A percentile compares a stretch with the other conserved stretches of the same genome.
These are phyloP conservation scores for Yponomeuta plumbellus DNA, from an alignment of 2,888 invertebrate species.

Conservation along the genomic window DNA sequence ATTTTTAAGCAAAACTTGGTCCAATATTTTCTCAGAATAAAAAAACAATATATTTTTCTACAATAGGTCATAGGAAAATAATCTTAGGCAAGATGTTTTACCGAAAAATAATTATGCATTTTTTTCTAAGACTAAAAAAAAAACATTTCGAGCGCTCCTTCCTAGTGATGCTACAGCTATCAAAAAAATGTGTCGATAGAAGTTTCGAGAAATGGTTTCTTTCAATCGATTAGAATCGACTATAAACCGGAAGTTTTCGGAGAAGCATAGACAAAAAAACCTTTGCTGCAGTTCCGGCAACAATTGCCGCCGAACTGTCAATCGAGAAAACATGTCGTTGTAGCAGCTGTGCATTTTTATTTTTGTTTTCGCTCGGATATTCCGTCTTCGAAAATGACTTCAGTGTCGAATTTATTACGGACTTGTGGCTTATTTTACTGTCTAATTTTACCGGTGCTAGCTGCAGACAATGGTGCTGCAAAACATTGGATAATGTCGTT, in stretches of 20 bases:
- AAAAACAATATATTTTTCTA: no score
- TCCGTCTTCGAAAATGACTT: slow-evolving; percentile 47
- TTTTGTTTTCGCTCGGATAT: slow-evolving; percentile 44
- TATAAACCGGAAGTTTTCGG: background rate
- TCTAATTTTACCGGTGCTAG: slow-evolving; percentile 46
- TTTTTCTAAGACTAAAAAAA: background rate
- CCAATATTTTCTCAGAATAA: no score
- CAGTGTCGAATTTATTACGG: slow-evolving; percentile 53
- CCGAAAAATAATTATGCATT: no score
- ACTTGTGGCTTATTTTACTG: slow-evolving; percentile 66
- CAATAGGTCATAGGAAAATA: no score
- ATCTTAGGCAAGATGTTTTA: no score
- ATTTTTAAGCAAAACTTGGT: background rate
- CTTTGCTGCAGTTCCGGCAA: slow-evolving; percentile 58
- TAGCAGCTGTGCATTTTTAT: slow-evolving; percentile 31
- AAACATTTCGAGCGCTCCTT: background rate
- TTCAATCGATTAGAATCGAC: background rate
- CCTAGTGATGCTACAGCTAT: background rate
- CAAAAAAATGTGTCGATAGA: background rate
- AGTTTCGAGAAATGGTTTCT: background rate
- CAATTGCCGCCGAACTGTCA: slow-evolving; percentile 66
- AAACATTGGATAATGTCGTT: slow-evolving; percentile 51
- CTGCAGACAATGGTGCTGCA: slow-evolving; percentile 31
- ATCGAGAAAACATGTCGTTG: slow-evolving; percentile 55
- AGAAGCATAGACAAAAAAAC: background rate